Evolutionary conservation across 2,113 vertebrate genomes (phyloP), one percentile per base, ranked within the genome.

Genomic region (Scalopus aquaticus): DNA sequence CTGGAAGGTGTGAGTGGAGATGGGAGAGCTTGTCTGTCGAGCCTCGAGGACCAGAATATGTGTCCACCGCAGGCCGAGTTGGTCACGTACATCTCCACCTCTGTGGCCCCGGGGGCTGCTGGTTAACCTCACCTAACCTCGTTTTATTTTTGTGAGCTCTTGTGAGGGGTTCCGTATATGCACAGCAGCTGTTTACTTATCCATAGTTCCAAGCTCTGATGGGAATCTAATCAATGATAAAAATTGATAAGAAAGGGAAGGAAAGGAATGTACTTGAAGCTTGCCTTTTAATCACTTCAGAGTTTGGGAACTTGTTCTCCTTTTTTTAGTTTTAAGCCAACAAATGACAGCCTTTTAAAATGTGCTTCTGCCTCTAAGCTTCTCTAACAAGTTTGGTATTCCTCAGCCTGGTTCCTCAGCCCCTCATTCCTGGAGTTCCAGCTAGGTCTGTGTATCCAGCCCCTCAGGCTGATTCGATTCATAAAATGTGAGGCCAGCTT

Each of bases 341-440:
- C 54, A 6, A 42, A 24, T 11, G 19, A 35, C 0, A 24, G 62
- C 20, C 30, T 79, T 92, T 88, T 78, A 78, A 94, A 90, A 46
- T 81, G 42, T 2, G 26, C 62, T 87, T 81, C 81, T 86, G n/a
- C 73, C 65, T 91, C 94, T 82, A 74, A 88, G 79, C 58, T 84
- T 91, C 56, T 87, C 69, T 74, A 85, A 81, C 83, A 64, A 0
- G 1, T 69, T 72, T 39, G 79, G 64, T 56, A 74, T 88, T 95
- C 49, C 37, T 94, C 22, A 35, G 67, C 64, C 85, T 83, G 93
- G 24, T 76, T 93, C 56, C 83, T 95, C 64, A 24, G 54, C 49
- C 24, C 37, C 78, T 87, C 97, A 93, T 92, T 96, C 93, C 87
- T 83, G 46, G 89, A 85, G 96, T 94, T 96, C 96, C 90, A 96